Evolutionary conservation across 2,888 invertebrate species (phyloP).

Genomic region (Atethmia centrago): DNA sequence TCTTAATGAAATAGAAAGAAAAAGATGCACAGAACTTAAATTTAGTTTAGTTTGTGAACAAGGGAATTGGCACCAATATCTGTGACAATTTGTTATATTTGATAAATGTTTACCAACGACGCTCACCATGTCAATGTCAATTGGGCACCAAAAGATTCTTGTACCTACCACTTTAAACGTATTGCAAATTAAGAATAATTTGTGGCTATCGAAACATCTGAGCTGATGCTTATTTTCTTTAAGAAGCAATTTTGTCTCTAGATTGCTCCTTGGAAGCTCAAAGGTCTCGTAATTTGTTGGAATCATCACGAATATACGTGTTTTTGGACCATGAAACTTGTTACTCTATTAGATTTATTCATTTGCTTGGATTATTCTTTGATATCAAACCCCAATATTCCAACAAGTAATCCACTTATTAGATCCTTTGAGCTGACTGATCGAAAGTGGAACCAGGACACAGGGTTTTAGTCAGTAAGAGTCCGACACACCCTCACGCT

Average conservation of each 20-base stretch:
- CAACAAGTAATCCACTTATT: not conserved
- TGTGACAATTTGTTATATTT: not conserved
- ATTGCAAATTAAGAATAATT: slow-evolving; percentile 7
- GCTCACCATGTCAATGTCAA: not conserved
- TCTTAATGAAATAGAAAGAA: too few species aligned
- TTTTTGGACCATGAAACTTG: not conserved
- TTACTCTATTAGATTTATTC: not conserved
- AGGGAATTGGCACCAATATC: too few species aligned
- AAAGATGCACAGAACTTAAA: too few species aligned
- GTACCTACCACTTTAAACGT: not conserved
- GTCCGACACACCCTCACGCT: too few species aligned
- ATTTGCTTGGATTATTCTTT: not conserved
- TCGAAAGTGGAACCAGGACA: not conserved
- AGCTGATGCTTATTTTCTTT: not conserved
- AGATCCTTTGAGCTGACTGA: not conserved
- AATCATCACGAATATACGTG: not conserved
- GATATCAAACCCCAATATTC: not conserved
- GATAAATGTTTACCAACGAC: not conserved
- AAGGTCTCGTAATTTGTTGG: not conserved
- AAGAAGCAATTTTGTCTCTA: not conserved
- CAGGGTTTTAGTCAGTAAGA: too few species aligned
- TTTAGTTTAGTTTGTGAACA: too few species aligned
- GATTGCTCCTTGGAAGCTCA: not conserved
- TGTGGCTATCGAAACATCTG: not conserved
- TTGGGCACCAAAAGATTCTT: not conserved